Conservation (phyloP, 2,888 invertebrate species). For the Apamea epomidion region DNA sequence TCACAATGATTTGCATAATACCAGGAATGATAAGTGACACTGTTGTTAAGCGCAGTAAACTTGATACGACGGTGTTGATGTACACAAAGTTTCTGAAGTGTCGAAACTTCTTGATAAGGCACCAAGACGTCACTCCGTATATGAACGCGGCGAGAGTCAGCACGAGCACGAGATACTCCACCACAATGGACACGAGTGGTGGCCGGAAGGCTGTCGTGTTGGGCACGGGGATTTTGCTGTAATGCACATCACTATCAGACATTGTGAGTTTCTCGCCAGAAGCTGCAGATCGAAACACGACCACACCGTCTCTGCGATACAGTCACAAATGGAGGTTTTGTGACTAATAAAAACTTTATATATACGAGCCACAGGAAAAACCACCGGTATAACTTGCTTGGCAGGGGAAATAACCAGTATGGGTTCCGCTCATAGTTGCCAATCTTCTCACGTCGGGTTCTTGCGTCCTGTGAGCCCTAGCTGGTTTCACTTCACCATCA, state of each 20-base stretch:
- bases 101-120: conserved; percentile 45
- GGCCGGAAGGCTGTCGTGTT: conserved; percentile 51
- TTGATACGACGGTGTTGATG: conserved; percentile 38
- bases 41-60: conserved; percentile 38
- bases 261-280: conserved; percentile 27
- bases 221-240: conserved; percentile 43
- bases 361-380: conserved; percentile 45
- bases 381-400: conserved; percentile 23
- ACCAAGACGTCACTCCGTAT: conserved; percentile 48
- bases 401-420: conserved; percentile 12
- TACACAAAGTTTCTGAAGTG: conserved; percentile 53
- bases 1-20: conserved; percentile 40
- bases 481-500: neutral
- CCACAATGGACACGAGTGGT: conserved; percentile 36
- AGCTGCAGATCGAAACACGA: conserved; percentile 21
- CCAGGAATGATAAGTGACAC: conserved; percentile 46
- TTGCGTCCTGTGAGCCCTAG: neutral
- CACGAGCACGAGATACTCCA: conserved; percentile 43
- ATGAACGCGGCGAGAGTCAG: conserved; percentile 44
- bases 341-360: conserved; percentile 38
- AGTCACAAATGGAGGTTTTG: conserved; percentile 30
- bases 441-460: neutral
- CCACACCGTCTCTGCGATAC: conserved; percentile 37
- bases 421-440: conserved; percentile 35
- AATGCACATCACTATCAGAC: conserved; percentile 53